These are phyloP conservation scores for Hyposoter dolosus DNA, from an alignment of 2,888 invertebrate species.

Conservation along the genomic window DNA sequence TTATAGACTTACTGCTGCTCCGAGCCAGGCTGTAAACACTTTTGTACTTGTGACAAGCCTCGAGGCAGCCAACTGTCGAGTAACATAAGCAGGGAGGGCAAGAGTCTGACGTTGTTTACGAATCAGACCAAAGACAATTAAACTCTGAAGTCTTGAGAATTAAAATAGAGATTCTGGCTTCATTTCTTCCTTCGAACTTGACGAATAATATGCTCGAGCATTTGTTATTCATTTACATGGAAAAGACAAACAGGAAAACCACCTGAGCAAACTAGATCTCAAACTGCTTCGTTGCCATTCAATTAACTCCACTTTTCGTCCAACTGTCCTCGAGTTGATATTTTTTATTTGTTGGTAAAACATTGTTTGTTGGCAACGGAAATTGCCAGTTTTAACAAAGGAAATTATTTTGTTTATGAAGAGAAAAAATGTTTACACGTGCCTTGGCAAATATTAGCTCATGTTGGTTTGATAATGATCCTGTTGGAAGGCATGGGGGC, in stretches of 20 bases:
- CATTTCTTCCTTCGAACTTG: neutral
- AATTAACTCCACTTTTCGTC: neutral
- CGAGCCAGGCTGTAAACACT: neutral
- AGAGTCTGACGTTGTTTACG: slow-evolving; percentile 30
- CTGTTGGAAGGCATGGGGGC: neutral
- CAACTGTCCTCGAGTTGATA: neutral
- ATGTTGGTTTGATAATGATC: neutral
- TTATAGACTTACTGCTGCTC: neutral
- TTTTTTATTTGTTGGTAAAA: neutral
- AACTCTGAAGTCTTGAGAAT: slow-evolving; percentile 9
- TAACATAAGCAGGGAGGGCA: neutral
- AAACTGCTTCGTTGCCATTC: neutral
- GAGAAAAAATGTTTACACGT: neutral
- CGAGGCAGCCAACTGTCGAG: slow-evolving; percentile 4
- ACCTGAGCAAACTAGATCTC: neutral
- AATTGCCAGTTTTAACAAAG: neutral
- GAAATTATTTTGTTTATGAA: neutral
- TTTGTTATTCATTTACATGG: neutral
- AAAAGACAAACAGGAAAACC: neutral
- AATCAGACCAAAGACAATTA: slow-evolving; percentile 31
- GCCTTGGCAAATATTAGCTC: neutral
- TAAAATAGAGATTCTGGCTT: neutral
- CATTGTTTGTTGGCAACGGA: neutral
- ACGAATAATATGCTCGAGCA: neutral
- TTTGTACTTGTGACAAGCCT: slow-evolving; percentile 14